Conservation (phyloP, 2,888 invertebrate genomes). For the Platycheirus albimanus region DNA sequence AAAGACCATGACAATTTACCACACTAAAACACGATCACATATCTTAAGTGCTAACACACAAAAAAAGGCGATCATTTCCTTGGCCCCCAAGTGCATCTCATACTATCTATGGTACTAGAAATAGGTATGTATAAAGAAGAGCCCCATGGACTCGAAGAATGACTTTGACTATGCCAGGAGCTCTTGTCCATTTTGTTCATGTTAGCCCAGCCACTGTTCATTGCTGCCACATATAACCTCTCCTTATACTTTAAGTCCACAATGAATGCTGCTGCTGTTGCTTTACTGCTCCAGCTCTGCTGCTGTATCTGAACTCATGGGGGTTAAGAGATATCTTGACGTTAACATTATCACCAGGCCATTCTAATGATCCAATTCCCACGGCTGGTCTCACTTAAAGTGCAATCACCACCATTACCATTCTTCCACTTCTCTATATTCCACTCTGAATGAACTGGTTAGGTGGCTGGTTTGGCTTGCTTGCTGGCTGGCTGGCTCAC, state of each 20-base stretch:
- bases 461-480: slow-evolving; percentile 13
- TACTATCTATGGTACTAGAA: too few relatives aligned
- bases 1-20: slow-evolving; percentile 71
- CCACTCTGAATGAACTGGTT: slow-evolving; percentile 50
- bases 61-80: slow-evolving; percentile 62
- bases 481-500: slow-evolving; percentile 23
- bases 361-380: slow-evolving; percentile 83
- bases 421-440: slow-evolving; percentile 50
- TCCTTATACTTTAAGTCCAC: slow-evolving; percentile 15
- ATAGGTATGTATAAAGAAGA: not conserved
- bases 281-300: slow-evolving; percentile 18
- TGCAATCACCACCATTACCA: slow-evolving; percentile 73
- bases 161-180: slow-evolving; percentile 21
- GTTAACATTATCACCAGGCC: slow-evolving; percentile 74
- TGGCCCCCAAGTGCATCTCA: slow-evolving; percentile 44
- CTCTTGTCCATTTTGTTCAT: slow-evolving; percentile 68
- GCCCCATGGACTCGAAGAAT: not conserved
- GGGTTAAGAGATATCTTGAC: slow-evolving; percentile 74
- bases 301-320: slow-evolving; percentile 63
- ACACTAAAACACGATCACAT: slow-evolving; percentile 72
- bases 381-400: slow-evolving; percentile 76
- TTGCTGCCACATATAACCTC: slow-evolving; percentile 60
- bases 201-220: slow-evolving; percentile 45
- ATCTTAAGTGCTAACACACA: slow-evolving; percentile 68
- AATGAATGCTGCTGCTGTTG: slow-evolving; percentile 24